Evolutionary conservation across 2,888 invertebrate species (phyloP), one percentile per base, ranked within the genome.

Genomic region (Eristalis pertinax): DNA sequence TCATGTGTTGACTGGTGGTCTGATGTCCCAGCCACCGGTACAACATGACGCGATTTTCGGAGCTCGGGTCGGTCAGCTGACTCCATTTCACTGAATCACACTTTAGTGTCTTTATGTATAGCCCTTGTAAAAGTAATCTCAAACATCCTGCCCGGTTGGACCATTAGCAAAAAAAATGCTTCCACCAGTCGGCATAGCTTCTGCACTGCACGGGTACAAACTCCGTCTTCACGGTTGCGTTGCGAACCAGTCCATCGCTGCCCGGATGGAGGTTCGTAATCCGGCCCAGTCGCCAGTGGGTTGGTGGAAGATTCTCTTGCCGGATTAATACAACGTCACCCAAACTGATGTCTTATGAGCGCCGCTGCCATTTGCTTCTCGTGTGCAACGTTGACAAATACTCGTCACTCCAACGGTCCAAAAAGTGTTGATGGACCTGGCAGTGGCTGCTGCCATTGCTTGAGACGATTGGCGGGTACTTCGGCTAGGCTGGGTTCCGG

Each of bases 361-460:
- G 64, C 13, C 35, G 65, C 43, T 82, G 68, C 84, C 80, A 84
- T 62, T 84, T 80, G 80, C 26, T 56, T 4, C 84, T 29, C 1
- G 58, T 63, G 24, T 84, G 80, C 13, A 80, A 58, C 1, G 63
- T 77, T 0, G 43, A 29, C 29, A 82, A 26, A 50, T 86, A 75
- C 7, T 81, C 72, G 15, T 82, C 67, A 24, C 62, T 76, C 77
- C 83, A 83, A 26, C 64, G 29, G 11, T 67, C 89, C 79, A 89
- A 41, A 78, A 77, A n/a, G n/a, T n/a, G n/a, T n/a, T n/a, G n/a
- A n/a, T n/a, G n/a, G n/a, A n/a, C n/a, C n/a, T n/a, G n/a, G n/a
- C n/a, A n/a, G n/a, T n/a, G n/a, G n/a, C n/a, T n/a, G n/a, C 19
- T 90, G 89, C 90, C 90, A 92, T 10, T 89, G 89, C 29, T 82